Evolutionary conservation across 2,113 vertebrate genomes (phyloP), one percentile per base, ranked within the genome.

Genomic region (Apistogramma diplotaenia): DNA sequence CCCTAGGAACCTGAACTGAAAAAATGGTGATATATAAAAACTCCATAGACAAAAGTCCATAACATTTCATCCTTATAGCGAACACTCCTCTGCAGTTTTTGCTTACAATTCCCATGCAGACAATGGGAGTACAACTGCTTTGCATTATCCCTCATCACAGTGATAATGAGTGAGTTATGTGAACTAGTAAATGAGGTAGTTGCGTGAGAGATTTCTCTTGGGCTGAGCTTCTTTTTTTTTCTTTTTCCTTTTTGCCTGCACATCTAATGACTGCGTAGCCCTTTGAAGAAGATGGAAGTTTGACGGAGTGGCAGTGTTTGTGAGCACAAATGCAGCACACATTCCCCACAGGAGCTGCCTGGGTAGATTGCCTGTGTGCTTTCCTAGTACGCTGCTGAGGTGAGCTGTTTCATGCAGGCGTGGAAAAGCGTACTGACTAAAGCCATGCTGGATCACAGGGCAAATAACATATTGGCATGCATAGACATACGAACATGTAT

Each of bases 271-370:
- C 86, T 89, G 25, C 65, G 85, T 80, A 84, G 87, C 87, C 79
- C 88, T 94, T 94, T 91, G 88, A 94, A 93, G 92, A 93, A 87
- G 89, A 94, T 87, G 86, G 84, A 90, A 85, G 91, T 94, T 93
- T 93, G 89, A 93, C 74, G n/a, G 87, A 89, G 87, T 89, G 87
- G 82, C 89, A 76, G 84, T 86, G 88, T 91, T 89, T 88, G 86
- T 49, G 86, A 77, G 78, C 85, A 80, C 59, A 82, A 78, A 81
- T 67, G 76, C 87, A 79, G 71, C 79, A 78, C 79, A 60, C 67
- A 82, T 79, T 86, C 83, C 91, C 89, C 89, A 78, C 82, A 86
- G 88, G 91, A 89, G 74, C 40, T 0, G 74, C 79, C 78, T 86
- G 80, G 31, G 54, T 37, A 76, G 67, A 85, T 76, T 76, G 82